Evolutionary conservation across 2,113 vertebrate genomes (phyloP).

Genomic region (Seriola quinqueradiata): DNA sequence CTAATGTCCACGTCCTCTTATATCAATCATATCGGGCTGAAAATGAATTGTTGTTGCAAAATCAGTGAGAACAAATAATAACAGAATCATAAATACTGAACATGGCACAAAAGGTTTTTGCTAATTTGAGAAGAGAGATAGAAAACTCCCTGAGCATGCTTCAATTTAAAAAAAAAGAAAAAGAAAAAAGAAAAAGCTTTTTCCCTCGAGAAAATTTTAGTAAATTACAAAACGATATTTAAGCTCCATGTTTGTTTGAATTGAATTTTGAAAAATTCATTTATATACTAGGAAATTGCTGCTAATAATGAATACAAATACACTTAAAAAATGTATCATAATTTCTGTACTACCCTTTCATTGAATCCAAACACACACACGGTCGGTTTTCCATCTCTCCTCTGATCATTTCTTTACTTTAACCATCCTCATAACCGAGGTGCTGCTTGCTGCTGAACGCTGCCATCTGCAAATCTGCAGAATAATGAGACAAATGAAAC

Average conservation of each 20-base stretch:
- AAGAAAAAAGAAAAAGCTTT: neutral
- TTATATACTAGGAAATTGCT: neutral
- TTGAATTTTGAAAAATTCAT: neutral
- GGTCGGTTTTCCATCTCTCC: neutral
- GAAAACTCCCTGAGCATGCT: neutral
- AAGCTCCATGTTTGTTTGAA: neutral
- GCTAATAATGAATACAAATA: neutral
- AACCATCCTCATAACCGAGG: constrained; percentile 4
- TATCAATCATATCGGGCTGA: constrained; percentile 66
- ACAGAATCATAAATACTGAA: neutral
- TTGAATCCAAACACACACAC: neutral
- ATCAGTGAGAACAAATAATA: constrained; percentile 25
- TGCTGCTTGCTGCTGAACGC: constrained; percentile 12
- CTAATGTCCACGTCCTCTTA: constrained; percentile 65
- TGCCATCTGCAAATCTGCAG: constrained; percentile 47
- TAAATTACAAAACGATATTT: constrained; percentile 7
- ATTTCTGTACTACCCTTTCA: neutral
- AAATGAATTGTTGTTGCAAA: constrained; percentile 37
- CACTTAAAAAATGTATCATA: neutral
- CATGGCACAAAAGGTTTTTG: constrained; percentile 13
- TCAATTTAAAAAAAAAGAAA: neutral
- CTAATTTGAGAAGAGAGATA: neutral
- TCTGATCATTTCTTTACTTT: constrained; percentile 1
- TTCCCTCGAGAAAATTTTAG: neutral
- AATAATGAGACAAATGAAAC: constrained; percentile 56